Evolutionary conservation across 2,113 vertebrate species (phyloP).

Genomic region (Labeo catla): DNA sequence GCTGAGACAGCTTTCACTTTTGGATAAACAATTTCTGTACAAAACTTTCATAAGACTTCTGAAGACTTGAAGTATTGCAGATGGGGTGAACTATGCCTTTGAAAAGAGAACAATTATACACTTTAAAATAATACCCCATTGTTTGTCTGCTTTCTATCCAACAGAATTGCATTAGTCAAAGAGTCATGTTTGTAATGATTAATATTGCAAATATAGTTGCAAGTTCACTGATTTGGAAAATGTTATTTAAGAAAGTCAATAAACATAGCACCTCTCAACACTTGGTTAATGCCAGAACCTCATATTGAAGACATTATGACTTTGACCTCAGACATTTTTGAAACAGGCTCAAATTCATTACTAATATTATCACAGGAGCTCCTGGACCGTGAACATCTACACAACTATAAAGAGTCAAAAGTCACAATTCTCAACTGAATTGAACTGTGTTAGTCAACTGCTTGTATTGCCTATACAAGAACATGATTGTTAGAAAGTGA

Average conservation of each 20-base stretch:
- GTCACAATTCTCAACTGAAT: conserved; percentile 13
- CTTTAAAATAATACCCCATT: background rate
- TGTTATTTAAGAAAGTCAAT: background rate
- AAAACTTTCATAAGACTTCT: background rate
- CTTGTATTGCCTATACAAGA: background rate
- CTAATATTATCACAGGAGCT: conserved; percentile 23
- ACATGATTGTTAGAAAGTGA: background rate
- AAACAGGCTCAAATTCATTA: conserved; percentile 18
- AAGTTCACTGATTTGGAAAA: background rate
- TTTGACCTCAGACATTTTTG: conserved; percentile 35
- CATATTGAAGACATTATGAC: conserved; percentile 18
- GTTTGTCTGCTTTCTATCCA: background rate
- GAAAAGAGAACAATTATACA: background rate
- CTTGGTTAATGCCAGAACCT: conserved; percentile 5
- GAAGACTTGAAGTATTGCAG: background rate
- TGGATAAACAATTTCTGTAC: background rate
- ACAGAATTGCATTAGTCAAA: background rate
- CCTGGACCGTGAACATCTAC: conserved; percentile 27
- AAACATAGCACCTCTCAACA: background rate
- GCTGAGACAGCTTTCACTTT: background rate
- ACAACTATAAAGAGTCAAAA: conserved; percentile 32
- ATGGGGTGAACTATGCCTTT: background rate
- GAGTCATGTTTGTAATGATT: background rate
- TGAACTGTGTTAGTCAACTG: conserved; percentile 3
- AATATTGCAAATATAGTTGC: background rate